Percentiles rank a stretch among this genome's conserved stretches.
Conservation (phyloP, 2,888 invertebrate genomes). For the Trissolcus japonicus region DNA sequence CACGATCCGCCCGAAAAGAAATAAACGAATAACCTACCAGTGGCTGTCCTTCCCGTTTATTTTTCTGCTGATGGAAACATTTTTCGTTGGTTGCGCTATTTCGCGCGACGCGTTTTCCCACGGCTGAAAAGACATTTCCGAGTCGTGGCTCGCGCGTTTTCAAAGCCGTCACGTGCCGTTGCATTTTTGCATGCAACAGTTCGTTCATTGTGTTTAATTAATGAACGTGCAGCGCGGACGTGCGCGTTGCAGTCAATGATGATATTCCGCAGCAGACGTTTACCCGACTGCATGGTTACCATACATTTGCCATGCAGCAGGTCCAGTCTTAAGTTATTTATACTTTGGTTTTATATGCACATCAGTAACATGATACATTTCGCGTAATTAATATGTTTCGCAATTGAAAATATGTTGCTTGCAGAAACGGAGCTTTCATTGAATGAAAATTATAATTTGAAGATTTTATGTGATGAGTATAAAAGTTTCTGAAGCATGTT, state of each 20-base stretch:
- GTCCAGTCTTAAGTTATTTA: constrained; percentile 15
- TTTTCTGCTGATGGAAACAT: constrained; percentile 46
- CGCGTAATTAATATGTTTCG: too few relatives aligned
- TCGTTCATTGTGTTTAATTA: constrained; percentile 50
- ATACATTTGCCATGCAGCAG: constrained; percentile 7
- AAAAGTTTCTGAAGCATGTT: too few relatives aligned
- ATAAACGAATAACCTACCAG: constrained; percentile 56
- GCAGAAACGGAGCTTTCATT: too few relatives aligned
- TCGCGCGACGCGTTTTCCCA: constrained; percentile 33
- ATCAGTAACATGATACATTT: not conserved
- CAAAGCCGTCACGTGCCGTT: constrained; percentile 28
- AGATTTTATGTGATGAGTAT: too few relatives aligned
- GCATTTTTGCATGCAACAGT: constrained; percentile 50
- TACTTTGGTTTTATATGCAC: not conserved
- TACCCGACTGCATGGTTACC: constrained; percentile 15
- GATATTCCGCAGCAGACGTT: constrained; percentile 28
- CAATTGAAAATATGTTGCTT: too few relatives aligned
- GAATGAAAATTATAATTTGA: too few relatives aligned
- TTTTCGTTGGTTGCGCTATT: constrained; percentile 37
- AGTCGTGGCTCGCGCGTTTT: constrained; percentile 9
- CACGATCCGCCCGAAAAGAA: constrained; percentile 58
- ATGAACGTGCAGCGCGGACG: constrained; percentile 35
- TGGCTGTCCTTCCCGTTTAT: constrained; percentile 53
- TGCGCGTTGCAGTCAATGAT: constrained; percentile 34
- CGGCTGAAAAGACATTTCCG: constrained; percentile 10